Percentiles rank a stretch among this genome's conserved stretches.
Conservation (phyloP, 64 coral and sea anemone genomes). For the Montipora capricornis region DNA sequence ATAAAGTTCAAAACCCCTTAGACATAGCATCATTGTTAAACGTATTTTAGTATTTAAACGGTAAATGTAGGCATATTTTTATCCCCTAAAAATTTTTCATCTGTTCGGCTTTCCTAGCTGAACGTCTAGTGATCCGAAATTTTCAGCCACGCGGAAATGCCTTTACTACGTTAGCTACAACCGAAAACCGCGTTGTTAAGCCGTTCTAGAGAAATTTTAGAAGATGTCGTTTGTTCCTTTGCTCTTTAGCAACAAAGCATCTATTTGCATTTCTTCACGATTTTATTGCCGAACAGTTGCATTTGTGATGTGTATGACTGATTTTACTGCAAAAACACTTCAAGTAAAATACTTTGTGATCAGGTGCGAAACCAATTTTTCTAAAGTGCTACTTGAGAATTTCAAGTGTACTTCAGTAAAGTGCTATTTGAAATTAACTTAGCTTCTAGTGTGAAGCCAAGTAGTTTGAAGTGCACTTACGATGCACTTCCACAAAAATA, state of each 20-base stretch:
- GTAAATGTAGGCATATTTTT: too few species aligned
- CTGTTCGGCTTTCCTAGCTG: too few species aligned
- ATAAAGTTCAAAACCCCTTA: too few species aligned
- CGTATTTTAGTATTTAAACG: too few species aligned
- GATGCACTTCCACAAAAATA: too few species aligned
- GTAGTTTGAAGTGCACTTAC: background rate
- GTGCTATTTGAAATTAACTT: background rate
- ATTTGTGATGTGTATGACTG: background rate
- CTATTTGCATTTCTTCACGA: background rate
- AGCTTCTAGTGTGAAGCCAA: conserved; percentile 23
- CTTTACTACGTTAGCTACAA: background rate
- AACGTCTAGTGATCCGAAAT: too few species aligned
- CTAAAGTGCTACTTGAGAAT: conserved; percentile 7
- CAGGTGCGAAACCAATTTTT: background rate
- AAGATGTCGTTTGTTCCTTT: background rate
- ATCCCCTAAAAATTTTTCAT: too few species aligned
- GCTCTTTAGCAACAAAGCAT: background rate
- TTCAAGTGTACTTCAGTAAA: conserved; percentile 18
- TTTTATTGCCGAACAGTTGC: background rate
- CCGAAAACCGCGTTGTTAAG: background rate
- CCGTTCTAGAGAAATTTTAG: background rate
- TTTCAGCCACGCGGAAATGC: background rate
- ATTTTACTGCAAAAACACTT: background rate
- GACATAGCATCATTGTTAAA: too few species aligned
- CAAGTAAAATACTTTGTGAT: background rate